Percentiles rank a stretch among this genome's conserved stretches.
Conservation (phyloP, 2,113 vertebrate species). For the Erinaceus europaeus region DNA sequence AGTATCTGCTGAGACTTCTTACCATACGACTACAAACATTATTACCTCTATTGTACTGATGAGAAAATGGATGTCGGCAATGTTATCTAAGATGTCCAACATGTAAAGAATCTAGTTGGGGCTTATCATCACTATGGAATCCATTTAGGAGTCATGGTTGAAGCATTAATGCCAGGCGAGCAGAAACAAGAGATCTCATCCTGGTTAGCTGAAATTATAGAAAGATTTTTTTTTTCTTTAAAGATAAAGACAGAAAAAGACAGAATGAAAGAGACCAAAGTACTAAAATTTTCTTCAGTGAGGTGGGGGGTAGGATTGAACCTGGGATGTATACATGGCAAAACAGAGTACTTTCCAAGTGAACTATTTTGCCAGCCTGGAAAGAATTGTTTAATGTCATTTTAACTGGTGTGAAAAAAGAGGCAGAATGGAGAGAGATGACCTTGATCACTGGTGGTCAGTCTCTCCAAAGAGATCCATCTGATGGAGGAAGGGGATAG, state of each 20-base stretch:
- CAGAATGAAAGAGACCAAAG: no score
- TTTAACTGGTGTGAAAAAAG: no score
- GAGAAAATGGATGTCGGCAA: neutral
- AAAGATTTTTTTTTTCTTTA: no score
- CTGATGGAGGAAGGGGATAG: neutral
- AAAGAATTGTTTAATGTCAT: no score
- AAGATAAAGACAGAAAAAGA: no score
- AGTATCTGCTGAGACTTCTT: neutral
- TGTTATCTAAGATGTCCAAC: neutral
- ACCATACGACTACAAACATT: neutral
- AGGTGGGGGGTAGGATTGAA: no score
- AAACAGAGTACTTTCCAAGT: no score
- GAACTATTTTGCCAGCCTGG: no score
- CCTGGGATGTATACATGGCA: no score
- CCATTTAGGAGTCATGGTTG: neutral
- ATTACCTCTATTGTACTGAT: neutral
- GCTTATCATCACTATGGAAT: neutral
- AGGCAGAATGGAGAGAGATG: neutral
- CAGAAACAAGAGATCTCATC: neutral
- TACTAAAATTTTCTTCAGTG: no score
- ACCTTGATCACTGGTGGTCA: neutral
- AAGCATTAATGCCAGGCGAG: neutral
- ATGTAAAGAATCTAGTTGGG: neutral
- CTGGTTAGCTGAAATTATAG: fast-evolving
- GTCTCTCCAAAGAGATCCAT: neutral